Evolutionary conservation across 2,797 vertebrate genomes (phyloP).

Genomic region (Nyctalus aviator): DNA sequence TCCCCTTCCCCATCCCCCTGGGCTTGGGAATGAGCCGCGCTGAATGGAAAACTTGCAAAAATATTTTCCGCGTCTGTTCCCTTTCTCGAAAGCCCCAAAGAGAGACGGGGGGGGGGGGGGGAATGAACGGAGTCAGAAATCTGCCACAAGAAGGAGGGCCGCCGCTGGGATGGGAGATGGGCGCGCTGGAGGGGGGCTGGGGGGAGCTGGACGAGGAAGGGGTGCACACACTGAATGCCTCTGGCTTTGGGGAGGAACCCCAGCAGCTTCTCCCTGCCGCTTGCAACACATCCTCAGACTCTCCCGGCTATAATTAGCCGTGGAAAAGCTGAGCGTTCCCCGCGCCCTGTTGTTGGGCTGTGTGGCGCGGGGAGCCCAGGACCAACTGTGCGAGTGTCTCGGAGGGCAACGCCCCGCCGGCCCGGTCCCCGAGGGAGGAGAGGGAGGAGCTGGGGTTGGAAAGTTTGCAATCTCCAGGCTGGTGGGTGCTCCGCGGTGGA

Average conservation of each 20-base stretch:
- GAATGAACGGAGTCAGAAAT: constrained; percentile 37
- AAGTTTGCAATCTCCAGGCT: constrained; percentile 60
- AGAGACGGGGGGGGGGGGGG: constrained; percentile 9
- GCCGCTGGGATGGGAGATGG: background rate
- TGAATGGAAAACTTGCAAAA: constrained; percentile 83
- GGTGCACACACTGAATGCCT: constrained; percentile 22
- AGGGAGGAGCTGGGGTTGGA: constrained; percentile 7
- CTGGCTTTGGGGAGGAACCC: constrained; percentile 69
- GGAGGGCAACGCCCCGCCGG: constrained; percentile 67
- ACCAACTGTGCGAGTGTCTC: constrained; percentile 81
- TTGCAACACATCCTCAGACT: constrained; percentile 78
- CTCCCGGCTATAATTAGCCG: constrained; percentile 80
- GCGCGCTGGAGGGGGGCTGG: background rate
- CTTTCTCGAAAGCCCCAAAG: constrained; percentile 78
- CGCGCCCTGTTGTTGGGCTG: constrained; percentile 67
- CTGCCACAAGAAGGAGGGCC: constrained; percentile 40
- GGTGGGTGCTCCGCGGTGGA: background rate
- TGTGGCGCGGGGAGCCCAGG: constrained; percentile 59
- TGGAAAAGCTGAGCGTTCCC: constrained; percentile 83
- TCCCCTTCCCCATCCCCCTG: background rate
- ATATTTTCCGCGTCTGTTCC: constrained; percentile 83
- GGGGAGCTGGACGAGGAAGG: background rate
- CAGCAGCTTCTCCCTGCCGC: constrained; percentile 68
- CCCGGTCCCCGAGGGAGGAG: constrained; percentile 8
- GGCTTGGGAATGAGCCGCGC: constrained; percentile 71